These are phyloP conservation scores for Sinocyclocheilus rhinocerous DNA, from an alignment of 2,113 vertebrate genomes.

Conservation along the genomic window DNA sequence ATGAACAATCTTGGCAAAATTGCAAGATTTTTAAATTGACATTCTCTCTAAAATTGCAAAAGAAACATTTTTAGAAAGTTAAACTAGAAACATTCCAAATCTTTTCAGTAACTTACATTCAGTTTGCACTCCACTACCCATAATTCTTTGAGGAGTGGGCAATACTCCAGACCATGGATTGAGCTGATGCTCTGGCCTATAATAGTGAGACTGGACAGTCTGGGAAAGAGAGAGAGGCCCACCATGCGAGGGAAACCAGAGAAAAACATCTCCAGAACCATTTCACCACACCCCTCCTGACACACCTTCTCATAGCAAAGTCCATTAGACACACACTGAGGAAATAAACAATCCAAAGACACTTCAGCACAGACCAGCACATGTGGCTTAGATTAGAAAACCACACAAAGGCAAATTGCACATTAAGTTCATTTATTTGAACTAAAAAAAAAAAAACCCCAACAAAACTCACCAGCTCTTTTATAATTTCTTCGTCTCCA, in stretches of 20 bases:
- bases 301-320: slow-evolving; percentile 75
- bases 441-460: not conserved
- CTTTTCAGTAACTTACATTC: slow-evolving; percentile 70
- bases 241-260: slow-evolving; percentile 79
- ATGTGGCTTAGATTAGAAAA: too few relatives aligned
- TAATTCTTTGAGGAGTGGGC: slow-evolving; percentile 78
- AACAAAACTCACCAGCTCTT: too few relatives aligned
- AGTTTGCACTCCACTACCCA: slow-evolving; percentile 82
- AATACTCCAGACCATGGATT: slow-evolving; percentile 78
- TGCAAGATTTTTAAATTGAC: too few relatives aligned
- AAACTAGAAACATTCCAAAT: too few relatives aligned
- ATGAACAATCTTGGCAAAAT: too few relatives aligned
- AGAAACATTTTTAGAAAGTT: too few relatives aligned
- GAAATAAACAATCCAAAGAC: too few relatives aligned
- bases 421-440: too few relatives aligned
- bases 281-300: slow-evolving; percentile 69
- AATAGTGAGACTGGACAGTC: slow-evolving; percentile 76
- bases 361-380: too few relatives aligned
- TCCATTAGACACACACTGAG: slow-evolving; percentile 53
- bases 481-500: too few relatives aligned
- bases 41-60: too few relatives aligned
- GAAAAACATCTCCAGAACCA: slow-evolving; percentile 84
- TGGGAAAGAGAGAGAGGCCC: slow-evolving; percentile 80
- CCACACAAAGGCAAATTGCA: too few relatives aligned
- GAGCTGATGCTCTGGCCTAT: slow-evolving; percentile 76